Conservation (phyloP, 2,113 vertebrate species). For the Scomber scombrus region DNA sequence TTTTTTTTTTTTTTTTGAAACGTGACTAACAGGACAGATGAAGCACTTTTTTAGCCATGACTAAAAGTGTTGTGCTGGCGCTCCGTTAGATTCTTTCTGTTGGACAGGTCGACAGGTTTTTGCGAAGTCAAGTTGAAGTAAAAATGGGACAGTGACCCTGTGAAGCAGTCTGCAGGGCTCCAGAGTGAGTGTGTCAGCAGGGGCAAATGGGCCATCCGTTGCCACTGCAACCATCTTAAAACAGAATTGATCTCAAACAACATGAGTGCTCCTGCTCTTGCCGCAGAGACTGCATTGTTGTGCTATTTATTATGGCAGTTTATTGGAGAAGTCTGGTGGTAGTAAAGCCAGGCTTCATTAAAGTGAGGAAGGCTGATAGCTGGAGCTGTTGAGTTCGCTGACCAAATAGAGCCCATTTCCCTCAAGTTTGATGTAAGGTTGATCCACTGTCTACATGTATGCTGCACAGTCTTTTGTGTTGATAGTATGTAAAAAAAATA, state of each 20-base stretch:
- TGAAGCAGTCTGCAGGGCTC: constrained; percentile 45
- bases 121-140: constrained; percentile 28
- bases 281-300: constrained; percentile 51
- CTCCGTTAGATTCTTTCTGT: constrained; percentile 9
- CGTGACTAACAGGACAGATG: constrained; percentile 19
- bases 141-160: constrained; percentile 27
- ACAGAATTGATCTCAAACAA: constrained; percentile 65
- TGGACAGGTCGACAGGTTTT: constrained; percentile 22
- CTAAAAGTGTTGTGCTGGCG: constrained; percentile 20
- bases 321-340: constrained; percentile 63
- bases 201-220: constrained; percentile 57
- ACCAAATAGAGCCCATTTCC: constrained; percentile 35
- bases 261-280: constrained; percentile 40
- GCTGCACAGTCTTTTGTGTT: not conserved
- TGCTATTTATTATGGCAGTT: constrained; percentile 61
- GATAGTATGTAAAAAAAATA: not conserved
- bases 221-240: constrained; percentile 24
- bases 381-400: constrained; percentile 23
- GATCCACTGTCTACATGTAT: not conserved
- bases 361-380: constrained; percentile 48
- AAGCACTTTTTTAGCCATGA: constrained; percentile 31
- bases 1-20: constrained; percentile 6
- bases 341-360: constrained; percentile 66
- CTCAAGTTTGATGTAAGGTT: constrained; percentile 19
- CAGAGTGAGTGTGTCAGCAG: constrained; percentile 56